Evolutionary conservation across 2,797 vertebrate genomes (phyloP).

Genomic region (Cuculus canorus): DNA sequence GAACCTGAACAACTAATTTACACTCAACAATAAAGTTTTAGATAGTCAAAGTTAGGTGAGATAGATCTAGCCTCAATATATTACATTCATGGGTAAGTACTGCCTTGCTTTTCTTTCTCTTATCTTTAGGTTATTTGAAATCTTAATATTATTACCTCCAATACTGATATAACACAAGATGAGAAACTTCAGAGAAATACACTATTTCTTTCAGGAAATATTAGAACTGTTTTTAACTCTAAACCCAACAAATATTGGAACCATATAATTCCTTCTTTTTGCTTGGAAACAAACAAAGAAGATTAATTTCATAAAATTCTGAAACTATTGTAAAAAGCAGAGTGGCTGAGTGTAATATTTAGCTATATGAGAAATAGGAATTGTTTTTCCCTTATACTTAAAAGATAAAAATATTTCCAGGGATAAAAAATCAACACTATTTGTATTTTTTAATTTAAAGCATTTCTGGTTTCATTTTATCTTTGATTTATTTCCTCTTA

Average conservation of each 20-base stretch:
- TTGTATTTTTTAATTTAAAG: background rate
- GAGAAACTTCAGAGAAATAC: background rate
- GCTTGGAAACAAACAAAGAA: background rate
- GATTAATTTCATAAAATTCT: background rate
- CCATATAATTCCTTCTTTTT: background rate
- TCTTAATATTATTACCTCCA: background rate
- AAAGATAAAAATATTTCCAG: background rate
- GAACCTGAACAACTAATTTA: background rate
- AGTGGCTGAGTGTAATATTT: background rate
- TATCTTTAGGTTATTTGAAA: background rate
- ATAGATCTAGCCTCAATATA: background rate
- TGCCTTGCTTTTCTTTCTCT: background rate
- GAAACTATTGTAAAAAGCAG: background rate
- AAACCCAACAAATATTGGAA: background rate
- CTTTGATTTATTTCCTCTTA: background rate
- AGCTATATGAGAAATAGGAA: background rate
- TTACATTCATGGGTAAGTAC: background rate
- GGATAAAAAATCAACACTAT: background rate
- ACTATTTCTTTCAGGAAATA: background rate
- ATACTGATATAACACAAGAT: background rate
- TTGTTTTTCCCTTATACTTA: background rate
- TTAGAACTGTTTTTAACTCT: background rate
- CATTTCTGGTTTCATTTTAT: background rate
- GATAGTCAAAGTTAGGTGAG: background rate
- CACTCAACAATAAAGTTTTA: background rate